phyloP scores from a whole-genome alignment of 2,113 vertebrate species.

The Sprattus sprattus region DNA sequence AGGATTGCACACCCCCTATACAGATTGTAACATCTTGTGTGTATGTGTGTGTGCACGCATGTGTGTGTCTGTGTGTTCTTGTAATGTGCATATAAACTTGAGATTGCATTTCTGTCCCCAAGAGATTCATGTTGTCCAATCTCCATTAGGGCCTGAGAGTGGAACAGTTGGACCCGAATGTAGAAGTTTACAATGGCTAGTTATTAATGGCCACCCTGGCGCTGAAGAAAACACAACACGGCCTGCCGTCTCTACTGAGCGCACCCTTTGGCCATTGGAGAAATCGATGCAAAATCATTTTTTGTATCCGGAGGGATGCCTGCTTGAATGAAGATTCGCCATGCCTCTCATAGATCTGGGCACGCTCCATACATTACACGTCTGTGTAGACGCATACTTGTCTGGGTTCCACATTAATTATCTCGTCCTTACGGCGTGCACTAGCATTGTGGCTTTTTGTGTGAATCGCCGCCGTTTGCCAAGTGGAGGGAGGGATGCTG shows the following conservation, averaged over 20 bases:
- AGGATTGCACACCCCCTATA: neutral
- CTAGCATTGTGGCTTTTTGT: neutral
- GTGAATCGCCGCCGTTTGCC: neutral
- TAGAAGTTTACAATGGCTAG: neutral
- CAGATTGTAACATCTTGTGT: neutral
- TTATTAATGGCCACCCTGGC: neutral
- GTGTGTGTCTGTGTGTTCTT: neutral
- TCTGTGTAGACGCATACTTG: neutral
- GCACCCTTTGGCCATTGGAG: neutral
- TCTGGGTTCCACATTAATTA: conserved; percentile 1
- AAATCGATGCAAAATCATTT: neutral
- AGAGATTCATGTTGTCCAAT: neutral
- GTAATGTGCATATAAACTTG: neutral
- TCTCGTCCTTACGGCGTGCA: neutral
- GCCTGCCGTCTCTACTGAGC: neutral
- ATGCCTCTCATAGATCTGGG: neutral
- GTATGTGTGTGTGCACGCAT: neutral
- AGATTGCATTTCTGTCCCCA: neutral
- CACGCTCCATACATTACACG: neutral
- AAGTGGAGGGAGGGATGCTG: neutral
- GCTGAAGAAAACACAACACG: neutral
- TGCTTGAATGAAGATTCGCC: neutral
- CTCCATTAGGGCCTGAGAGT: neutral
- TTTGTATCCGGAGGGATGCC: neutral
- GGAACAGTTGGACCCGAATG: neutral